phyloP scores from a whole-genome alignment of 1,140 invertebrate species.

The Chironomus striatipennis region DNA sequence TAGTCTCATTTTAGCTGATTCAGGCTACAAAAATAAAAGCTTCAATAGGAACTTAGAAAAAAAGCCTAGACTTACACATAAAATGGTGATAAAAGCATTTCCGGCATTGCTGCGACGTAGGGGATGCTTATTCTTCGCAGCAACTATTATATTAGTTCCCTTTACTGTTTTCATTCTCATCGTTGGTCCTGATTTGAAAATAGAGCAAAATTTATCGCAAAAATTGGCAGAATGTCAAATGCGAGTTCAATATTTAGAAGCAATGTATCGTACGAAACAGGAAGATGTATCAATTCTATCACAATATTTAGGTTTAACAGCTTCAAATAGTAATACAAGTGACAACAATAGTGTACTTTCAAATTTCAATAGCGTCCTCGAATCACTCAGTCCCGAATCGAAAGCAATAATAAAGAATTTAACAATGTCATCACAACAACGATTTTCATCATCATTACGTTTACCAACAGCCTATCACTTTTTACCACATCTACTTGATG shows the following conservation, averaged over 20 bases:
- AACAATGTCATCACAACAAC: slow-evolving; percentile 31
- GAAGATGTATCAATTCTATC: slow-evolving; percentile 59
- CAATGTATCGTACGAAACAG: slow-evolving; percentile 57
- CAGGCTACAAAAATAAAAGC: background rate
- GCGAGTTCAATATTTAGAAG: slow-evolving; percentile 59
- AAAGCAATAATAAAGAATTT: slow-evolving; percentile 44
- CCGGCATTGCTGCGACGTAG: slow-evolving; percentile 41
- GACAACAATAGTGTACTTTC: slow-evolving; percentile 23
- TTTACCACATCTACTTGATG: slow-evolving; percentile 75
- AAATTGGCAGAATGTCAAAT: slow-evolving; percentile 60
- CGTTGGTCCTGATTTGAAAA: slow-evolving; percentile 42
- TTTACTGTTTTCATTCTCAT: slow-evolving; percentile 45
- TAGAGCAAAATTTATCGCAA: slow-evolving; percentile 57
- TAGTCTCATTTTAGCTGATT: background rate
- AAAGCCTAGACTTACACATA: background rate
- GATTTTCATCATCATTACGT: slow-evolving; percentile 41
- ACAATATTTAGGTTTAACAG: slow-evolving; percentile 46
- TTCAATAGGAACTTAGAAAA: background rate
- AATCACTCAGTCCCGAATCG: slow-evolving; percentile 41
- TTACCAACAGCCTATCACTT: slow-evolving; percentile 77
- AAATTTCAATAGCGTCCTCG: slow-evolving; percentile 33
- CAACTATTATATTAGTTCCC: slow-evolving; percentile 44
- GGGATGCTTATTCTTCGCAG: slow-evolving; percentile 44
- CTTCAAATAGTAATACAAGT: slow-evolving; percentile 27
- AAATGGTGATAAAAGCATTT: slow-evolving; percentile 35